phyloP scores from a whole-genome alignment of 2,888 invertebrate genomes.

The Pseudolycoriella hygida region DNA sequence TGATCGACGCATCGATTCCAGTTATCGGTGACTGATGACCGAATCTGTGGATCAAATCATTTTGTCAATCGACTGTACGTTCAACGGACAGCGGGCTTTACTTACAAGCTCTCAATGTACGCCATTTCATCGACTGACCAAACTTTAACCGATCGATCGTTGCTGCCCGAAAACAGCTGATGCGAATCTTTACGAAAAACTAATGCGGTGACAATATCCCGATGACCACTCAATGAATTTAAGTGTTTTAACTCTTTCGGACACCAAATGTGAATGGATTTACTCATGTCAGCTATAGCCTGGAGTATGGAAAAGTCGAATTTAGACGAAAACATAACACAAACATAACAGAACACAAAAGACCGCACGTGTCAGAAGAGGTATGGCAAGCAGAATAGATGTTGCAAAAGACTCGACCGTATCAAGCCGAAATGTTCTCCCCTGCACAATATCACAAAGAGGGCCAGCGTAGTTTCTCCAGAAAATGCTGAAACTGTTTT shows the following conservation, averaged over 20 bases:
- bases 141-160: slow-evolving; percentile 70
- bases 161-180: slow-evolving; percentile 63
- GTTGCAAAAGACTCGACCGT: too few species aligned
- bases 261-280: slow-evolving; percentile 69
- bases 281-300: slow-evolving; percentile 49
- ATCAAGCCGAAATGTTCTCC: too few species aligned
- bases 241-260: slow-evolving; percentile 55
- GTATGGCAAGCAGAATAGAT: too few species aligned
- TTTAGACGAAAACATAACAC: too few species aligned
- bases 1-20: slow-evolving; percentile 68
- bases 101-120: slow-evolving; percentile 78
- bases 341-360: slow-evolving; percentile 4
- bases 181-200: slow-evolving; percentile 73
- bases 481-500: too few species aligned
- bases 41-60: slow-evolving; percentile 28
- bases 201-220: slow-evolving; percentile 53
- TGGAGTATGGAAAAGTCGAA: slow-evolving; percentile 21
- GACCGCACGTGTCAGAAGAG: too few species aligned
- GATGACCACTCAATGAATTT: slow-evolving; percentile 66
- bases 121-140: slow-evolving; percentile 95
- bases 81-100: slow-evolving; percentile 2
- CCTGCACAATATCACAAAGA: too few species aligned
- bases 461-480: too few species aligned
- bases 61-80: too few species aligned
- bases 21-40: slow-evolving; percentile 83